Evolutionary conservation across 2,113 vertebrate species (phyloP).

Genomic region (Nesoenas mayeri): DNA sequence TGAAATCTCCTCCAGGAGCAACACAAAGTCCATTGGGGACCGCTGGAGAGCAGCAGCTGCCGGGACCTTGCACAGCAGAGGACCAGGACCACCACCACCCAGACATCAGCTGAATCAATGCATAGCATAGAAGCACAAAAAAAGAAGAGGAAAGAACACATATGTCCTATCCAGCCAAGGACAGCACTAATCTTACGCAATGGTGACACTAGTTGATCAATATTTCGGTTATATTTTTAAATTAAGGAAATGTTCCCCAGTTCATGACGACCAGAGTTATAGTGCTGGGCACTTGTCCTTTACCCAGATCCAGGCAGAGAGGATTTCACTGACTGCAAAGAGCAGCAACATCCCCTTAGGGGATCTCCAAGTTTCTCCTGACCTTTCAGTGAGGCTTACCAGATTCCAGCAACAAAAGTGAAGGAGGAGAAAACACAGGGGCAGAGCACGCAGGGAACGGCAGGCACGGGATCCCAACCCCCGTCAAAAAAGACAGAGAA

Average conservation of each 20-base stretch:
- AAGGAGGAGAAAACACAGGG: neutral
- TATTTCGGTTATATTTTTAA: neutral
- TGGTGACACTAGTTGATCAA: neutral
- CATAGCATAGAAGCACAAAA: neutral
- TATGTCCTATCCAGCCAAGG: neutral
- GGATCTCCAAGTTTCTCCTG: neutral
- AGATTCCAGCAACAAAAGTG: slow-evolving; percentile 24
- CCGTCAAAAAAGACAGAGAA: neutral
- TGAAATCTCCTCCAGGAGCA: neutral
- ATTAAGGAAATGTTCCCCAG: neutral
- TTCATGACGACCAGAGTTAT: neutral
- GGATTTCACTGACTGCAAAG: neutral
- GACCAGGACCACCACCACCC: no score
- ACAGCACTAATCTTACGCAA: neutral
- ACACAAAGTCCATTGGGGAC: neutral
- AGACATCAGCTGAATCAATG: neutral
- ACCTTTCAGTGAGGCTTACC: neutral
- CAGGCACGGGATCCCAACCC: neutral
- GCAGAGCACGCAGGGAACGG: neutral
- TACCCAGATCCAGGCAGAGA: neutral
- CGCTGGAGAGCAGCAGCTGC: neutral
- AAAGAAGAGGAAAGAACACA: neutral
- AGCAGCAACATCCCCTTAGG: neutral
- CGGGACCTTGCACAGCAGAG: neutral
- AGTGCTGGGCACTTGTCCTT: neutral